A percentile compares a stretch with the other conserved stretches of the same genome.
These are phyloP conservation scores for Motacilla alba DNA, from an alignment of 2,113 vertebrate species.

Conservation along the genomic window DNA sequence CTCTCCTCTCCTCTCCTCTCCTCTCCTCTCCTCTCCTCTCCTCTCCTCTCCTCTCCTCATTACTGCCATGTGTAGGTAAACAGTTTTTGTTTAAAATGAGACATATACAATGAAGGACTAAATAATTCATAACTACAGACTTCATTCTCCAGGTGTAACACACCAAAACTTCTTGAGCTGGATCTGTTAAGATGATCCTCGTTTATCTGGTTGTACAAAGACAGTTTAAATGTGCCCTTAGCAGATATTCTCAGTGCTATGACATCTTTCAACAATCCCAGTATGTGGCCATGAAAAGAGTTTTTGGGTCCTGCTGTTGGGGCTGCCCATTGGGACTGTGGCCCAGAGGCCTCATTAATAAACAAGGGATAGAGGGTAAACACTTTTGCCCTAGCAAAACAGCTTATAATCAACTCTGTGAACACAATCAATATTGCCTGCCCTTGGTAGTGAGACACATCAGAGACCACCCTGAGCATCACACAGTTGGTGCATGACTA, in stretches of 20 bases:
- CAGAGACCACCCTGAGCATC: not conserved
- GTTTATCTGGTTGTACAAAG: not conserved
- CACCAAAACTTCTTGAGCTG: not conserved
- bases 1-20: too few species aligned
- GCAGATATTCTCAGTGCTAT: not conserved
- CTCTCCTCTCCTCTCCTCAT: not conserved
- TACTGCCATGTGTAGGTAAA: not conserved
- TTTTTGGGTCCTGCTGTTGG: not conserved
- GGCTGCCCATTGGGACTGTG: not conserved
- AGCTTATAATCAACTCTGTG: not conserved
- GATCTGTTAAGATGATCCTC: not conserved
- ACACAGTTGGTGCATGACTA: not conserved
- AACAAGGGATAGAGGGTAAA: not conserved
- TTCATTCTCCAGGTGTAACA: not conserved
- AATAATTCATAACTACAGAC: not conserved
- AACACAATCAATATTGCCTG: not conserved
- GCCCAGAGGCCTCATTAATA: not conserved
- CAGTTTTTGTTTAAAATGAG: not conserved
- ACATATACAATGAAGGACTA: not conserved
- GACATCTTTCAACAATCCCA: not conserved
- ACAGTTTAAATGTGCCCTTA: not conserved
- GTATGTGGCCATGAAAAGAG: not conserved
- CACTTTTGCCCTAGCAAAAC: not conserved
- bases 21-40: too few species aligned
- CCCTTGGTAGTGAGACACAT: not conserved